phyloP scores from a whole-genome alignment of 2,113 vertebrate genomes.

The Siniperca chuatsi region DNA sequence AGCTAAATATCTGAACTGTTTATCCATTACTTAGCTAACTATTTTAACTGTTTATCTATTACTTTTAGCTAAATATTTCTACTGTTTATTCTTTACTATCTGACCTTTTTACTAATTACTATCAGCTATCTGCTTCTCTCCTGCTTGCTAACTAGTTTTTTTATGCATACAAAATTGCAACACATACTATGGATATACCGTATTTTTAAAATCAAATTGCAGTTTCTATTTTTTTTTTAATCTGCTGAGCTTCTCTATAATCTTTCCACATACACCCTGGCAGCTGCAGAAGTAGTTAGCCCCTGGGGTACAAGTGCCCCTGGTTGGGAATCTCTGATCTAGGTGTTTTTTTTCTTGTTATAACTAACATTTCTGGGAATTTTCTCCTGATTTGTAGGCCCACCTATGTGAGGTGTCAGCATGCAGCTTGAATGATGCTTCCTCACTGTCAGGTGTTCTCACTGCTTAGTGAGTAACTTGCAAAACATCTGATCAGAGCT shows the following conservation, averaged over 20 bases:
- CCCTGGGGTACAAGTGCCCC: background rate
- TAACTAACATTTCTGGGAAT: slow-evolving; percentile 4
- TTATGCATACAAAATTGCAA: background rate
- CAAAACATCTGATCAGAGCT: slow-evolving; percentile 40
- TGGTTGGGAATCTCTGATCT: slow-evolving; percentile 1
- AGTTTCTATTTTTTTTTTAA: background rate
- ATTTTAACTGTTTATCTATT: background rate
- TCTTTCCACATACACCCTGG: background rate
- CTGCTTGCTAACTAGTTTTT: background rate
- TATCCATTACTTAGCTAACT: background rate
- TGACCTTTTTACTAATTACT: no score
- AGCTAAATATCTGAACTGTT: background rate
- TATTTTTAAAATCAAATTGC: background rate
- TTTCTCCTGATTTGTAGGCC: slow-evolving; percentile 29
- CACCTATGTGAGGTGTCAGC: slow-evolving; percentile 29
- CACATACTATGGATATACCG: background rate
- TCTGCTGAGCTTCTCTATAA: background rate
- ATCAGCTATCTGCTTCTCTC: background rate
- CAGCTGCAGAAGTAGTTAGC: background rate
- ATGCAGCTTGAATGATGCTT: slow-evolving; percentile 30
- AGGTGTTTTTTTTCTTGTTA: slow-evolving; percentile 9
- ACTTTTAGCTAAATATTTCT: background rate
- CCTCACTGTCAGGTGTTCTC: slow-evolving; percentile 20
- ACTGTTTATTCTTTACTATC: background rate
- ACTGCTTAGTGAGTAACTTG: slow-evolving; percentile 23